Base-by-base conservation (phyloP, 2,888 invertebrate genomes). In the Luperina testacea region DNA sequence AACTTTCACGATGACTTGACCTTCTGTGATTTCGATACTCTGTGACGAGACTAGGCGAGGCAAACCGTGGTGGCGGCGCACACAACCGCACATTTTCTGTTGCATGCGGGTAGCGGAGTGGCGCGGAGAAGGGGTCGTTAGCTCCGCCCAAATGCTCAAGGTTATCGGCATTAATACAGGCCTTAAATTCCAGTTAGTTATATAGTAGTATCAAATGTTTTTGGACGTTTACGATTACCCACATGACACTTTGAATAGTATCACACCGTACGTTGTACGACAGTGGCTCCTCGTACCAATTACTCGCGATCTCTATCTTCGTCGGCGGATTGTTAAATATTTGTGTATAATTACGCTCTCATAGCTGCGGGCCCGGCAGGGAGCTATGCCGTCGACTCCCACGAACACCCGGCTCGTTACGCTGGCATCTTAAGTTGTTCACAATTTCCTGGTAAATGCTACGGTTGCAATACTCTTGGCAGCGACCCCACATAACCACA, bases 311-410 rank as follows among this genome's bases (percentile, higher is more conserved):
- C 82, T 80, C 76, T 78, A 84, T 82, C 85, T 72, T 59, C 24
- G 72, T 65, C 73, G 71, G 79, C 72, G 8, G 72, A 65, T 84
- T 74, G 71, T 72, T 72, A 86, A 87, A 85, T 86, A 81, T 83
- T 85, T 85, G 78, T 86, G 67, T 83, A 86, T 86, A 88, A 87
- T 88, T 88, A 88, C 78, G 69, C 59, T 48, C 53, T 68, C 67
- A 75, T 77, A 77, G 77, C 72, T 48, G 59, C 72, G 57, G 71
- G 48, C 73, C 13, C 51, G 63, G 74, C 80, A 84, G 73, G 27
- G 78, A 67, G 57, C 67, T 45, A 75, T 48, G 75, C 51, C 59
- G 73, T 2, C 76, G 51, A 74, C 80, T 85, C 77, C 82, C 72
- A 80, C 72, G 77, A 79, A 59, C 73, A 65, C 57, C 13, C 57